phyloP scores from a whole-genome alignment of 2,888 invertebrate genomes.

The Euplexia lucipara region DNA sequence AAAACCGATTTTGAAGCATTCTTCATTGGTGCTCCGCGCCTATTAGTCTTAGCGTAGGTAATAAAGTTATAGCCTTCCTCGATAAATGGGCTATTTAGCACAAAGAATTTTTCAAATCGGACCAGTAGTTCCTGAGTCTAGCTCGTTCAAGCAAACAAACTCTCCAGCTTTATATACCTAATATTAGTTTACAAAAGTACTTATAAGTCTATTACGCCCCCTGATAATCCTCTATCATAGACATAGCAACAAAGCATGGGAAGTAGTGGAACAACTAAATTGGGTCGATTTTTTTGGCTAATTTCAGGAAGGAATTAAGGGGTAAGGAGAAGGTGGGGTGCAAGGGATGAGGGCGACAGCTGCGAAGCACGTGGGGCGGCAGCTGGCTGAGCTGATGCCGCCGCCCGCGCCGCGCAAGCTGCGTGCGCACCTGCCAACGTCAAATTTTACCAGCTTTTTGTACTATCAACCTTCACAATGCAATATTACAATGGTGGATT shows the following conservation, averaged over 20 bases:
- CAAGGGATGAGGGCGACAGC: constrained; percentile 82
- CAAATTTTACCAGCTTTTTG: constrained; percentile 77
- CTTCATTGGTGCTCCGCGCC: too few relatives aligned
- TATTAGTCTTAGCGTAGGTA: too few relatives aligned
- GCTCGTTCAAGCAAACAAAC: too few relatives aligned
- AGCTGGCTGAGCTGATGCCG: constrained; percentile 75
- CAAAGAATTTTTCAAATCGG: too few relatives aligned
- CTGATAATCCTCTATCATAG: not conserved
- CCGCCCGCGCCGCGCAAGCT: constrained; percentile 81
- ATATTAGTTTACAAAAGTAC: too few relatives aligned
- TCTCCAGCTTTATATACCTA: too few relatives aligned
- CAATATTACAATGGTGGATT: constrained; percentile 37
- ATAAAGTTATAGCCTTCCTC: too few relatives aligned
- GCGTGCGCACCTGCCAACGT: constrained; percentile 83
- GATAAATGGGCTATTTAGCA: too few relatives aligned
- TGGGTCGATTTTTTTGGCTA: constrained; percentile 54
- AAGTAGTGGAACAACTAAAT: constrained; percentile 32
- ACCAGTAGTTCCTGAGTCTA: too few relatives aligned
- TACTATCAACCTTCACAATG: constrained; percentile 71
- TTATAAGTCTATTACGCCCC: too few relatives aligned
- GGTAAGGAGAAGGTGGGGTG: constrained; percentile 64
- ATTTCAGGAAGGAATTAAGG: constrained; percentile 63
- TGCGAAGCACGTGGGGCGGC: constrained; percentile 87
- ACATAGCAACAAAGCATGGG: constrained; percentile 13
- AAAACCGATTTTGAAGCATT: too few relatives aligned